Base-by-base conservation (phyloP, 2,888 invertebrate species). In the Drosophila tanythrix region DNA sequence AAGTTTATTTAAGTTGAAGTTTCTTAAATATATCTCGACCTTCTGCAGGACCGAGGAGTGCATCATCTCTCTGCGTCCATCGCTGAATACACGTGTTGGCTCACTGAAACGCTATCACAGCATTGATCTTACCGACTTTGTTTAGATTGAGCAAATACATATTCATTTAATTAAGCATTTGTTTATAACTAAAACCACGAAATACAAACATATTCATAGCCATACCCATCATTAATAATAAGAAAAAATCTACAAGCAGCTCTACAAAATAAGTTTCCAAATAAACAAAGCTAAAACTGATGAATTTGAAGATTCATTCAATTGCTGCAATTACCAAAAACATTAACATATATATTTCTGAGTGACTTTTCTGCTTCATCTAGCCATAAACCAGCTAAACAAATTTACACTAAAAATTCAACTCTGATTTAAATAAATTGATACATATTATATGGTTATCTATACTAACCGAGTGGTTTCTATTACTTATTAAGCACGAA, bases 21-120 rank as follows among this genome's bases (percentile, higher is more conserved):
- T 15, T 36, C 33, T 60, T 33, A 36, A 55, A 10, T 29, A 31
- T 43, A 59, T 73, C 48, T 71, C 55, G 35, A 40, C 68, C 68
- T 76, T 38, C 87, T 89, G 50, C 85, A 92, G 92, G 71, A 92
- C 92, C 66, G 92, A 92, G 79, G 92, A 92, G 72, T 92, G 91
- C 69, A 82, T 92, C 58, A 91, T 92, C 67, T 92, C 90, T 64
- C 69, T 92, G 59, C 88, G 86, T 40, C 91, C 92, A 70, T 86
- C 91, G 76, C 91, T 90, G 13, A 76, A 83, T 33, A 76, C 85
- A 2, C 70, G 82, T 5, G 60, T 88, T 65, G 77, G 79, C 31
- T 82, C 92, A 15, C 58, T 78, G 36, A 81, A 83, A 57, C 90
- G 82, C 5, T 84, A 77, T 63, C 87, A 81, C 46, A 81, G 84